Base-by-base conservation (phyloP, 2,888 invertebrate species). In the Blastobasis lacticolella region DNA sequence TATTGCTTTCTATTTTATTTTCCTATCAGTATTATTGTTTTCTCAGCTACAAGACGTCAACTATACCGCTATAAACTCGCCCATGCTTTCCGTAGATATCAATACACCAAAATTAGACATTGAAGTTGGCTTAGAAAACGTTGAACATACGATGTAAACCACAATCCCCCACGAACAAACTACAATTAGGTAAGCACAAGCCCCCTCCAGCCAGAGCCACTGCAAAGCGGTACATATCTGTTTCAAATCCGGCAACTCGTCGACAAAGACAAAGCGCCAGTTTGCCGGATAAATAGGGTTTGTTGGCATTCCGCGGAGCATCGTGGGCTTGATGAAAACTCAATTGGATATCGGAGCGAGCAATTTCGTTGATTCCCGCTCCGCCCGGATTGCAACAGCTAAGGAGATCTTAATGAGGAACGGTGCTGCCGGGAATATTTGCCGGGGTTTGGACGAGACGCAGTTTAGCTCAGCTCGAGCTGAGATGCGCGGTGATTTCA, bases 271-370 rank as follows among this genome's bases (percentile, higher is more conserved):
- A 78, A 76, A 75, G 77, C 74, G 68, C 62, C 62, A 78, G 77
- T 78, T 78, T 77, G 72, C 68, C 65, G 62, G 66, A 66, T 78
- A 80, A 81, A 71, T 79, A 73, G 67, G 72, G 78, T 72, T 23
- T 23, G 23, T 23, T 23, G 23, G 23, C 23, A 71, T 70, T 67
- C 67, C 61, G 67, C 62, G 63, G 62, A 64, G 61, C 60, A 23
- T 23, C 23, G 23, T 23, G 58, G 69, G 59, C 62, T 59, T 66
- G 69, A 69, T 67, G 66, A 67, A 69, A 79, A 81, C 73, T 80
- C 73, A 71, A 81, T 80, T 81, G 72, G 69, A 66, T 65, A 70
- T 73, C 71, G 67, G 64, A 74, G 76, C 46, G 37, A 37, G 46
- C 37, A 37, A 46, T 37, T 37, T 46, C 37, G 46, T 7, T 37